Base-by-base conservation (phyloP, 2,888 invertebrate genomes). In the Macaria liturata region DNA sequence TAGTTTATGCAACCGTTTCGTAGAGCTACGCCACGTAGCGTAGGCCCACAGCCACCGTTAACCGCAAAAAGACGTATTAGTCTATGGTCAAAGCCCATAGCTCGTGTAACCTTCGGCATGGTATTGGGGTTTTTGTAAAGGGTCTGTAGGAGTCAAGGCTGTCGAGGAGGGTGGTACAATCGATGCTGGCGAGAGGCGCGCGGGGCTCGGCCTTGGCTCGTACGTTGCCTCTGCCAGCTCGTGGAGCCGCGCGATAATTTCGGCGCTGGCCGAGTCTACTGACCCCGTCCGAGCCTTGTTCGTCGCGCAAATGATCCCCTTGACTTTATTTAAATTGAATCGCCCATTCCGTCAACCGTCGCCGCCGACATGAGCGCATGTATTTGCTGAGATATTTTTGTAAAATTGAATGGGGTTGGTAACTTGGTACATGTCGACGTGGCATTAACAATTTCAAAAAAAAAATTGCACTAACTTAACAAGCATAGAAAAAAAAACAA, bases 241-340 rank as follows among this genome's bases (percentile, higher is more conserved):
- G 88, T 88, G 88, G 88, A 86, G 8, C 42, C 42, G n/a, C 72
- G 88, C 86, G 89, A 88, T 90, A 87, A 91, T 87, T 91, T 91
- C 88, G 91, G 90, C 90, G 79, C 81, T 84, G 80, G 72, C 70
- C 66, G 84, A 86, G 90, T 88, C 80, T 90, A 90, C 88, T 91
- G 91, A 91, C 91, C 91, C 90, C 91, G 82, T 75, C 91, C 82
- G 72, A 75, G 83, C 74, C 83, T 76, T 85, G 87, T 86, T 88
- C 83, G 84, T 88, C 86, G 87, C 88, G 84, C 86, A 83, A 88
- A 86, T 86, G 80, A 86, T 88, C 86, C 84, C 85, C 90, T 90
- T 88, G 87, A 87, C 87, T 91, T 88, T 89, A 91, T 91, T 91
- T 84, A 90, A 91, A 88, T 86, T 84, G 90, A 91, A 88, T 86